A percentile compares a stretch with the other conserved stretches of the same genome.
These are phyloP conservation scores for Sesamia nonagrioides DNA, from an alignment of 1,140 invertebrate species.

Conservation along the genomic window DNA sequence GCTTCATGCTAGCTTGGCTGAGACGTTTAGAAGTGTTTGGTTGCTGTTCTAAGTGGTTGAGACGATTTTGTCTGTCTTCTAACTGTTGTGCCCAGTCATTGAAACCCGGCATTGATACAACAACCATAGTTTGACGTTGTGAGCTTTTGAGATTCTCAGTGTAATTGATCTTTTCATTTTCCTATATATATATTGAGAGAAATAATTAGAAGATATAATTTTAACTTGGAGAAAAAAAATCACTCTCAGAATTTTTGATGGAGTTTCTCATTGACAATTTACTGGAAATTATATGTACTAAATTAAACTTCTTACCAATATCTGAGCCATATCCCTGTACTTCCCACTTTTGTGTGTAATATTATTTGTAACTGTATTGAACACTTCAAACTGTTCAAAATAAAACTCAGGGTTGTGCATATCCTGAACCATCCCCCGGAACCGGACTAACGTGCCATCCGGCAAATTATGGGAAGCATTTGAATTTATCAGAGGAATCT, in stretches of 20 bases:
- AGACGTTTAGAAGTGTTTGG: conserved; percentile 75
- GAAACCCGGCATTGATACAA: conserved; percentile 94
- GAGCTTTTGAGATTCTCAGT: conserved; percentile 90
- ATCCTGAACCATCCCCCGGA: conserved; percentile 97
- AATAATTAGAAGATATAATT: too few relatives aligned
- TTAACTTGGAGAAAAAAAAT: too few relatives aligned
- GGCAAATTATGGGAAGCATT: conserved; percentile 90
- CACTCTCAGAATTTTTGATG: not conserved
- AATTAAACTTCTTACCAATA: conserved; percentile 86
- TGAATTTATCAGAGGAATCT: conserved; percentile 92
- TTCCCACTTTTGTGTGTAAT: conserved; percentile 89
- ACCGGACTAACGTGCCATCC: conserved; percentile 92
- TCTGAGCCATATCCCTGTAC: conserved; percentile 90
- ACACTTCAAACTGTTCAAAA: conserved; percentile 92
- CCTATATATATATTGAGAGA: conserved; percentile 69
- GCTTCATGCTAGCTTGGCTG: conserved; percentile 62
- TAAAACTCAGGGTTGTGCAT: conserved; percentile 97
- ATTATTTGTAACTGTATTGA: conserved; percentile 88
- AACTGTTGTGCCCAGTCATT: conserved; percentile 93
- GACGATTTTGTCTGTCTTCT: conserved; percentile 73
- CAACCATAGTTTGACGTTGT: conserved; percentile 93
- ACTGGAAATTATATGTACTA: not conserved
- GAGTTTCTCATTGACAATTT: not conserved
- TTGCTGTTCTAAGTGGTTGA: conserved; percentile 74
- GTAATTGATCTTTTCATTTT: conserved; percentile 90